Percentiles rank a stretch among this genome's conserved stretches.
These are phyloP conservation scores for Kobus ellipsiprymnus DNA, from an alignment of 2,113 vertebrate species.

Conservation along the genomic window DNA sequence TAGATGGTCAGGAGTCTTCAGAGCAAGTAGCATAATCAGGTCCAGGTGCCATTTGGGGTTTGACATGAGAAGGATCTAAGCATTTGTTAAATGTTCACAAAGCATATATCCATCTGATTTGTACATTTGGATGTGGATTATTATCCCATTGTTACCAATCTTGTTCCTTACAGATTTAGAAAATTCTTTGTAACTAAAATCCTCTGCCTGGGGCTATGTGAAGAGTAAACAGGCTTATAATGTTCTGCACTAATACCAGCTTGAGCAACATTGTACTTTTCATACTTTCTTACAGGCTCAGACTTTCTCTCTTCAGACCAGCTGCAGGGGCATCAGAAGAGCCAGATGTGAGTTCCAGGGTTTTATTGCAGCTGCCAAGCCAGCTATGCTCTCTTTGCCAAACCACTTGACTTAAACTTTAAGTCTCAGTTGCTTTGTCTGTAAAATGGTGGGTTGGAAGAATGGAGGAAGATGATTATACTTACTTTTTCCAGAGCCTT, in stretches of 20 bases:
- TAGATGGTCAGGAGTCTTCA: not conserved
- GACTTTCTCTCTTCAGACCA: not conserved
- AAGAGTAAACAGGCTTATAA: not conserved
- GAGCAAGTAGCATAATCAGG: not conserved
- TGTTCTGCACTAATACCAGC: not conserved
- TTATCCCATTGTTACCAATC: not conserved
- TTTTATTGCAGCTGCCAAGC: not conserved
- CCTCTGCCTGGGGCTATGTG: not conserved
- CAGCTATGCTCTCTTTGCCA: not conserved
- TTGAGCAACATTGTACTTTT: not conserved
- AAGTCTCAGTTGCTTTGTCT: not conserved
- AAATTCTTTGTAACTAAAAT: conserved; percentile 3
- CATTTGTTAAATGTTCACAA: not conserved
- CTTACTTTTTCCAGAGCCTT: not conserved
- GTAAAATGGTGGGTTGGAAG: not conserved
- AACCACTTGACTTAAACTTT: not conserved
- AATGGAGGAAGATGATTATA: not conserved
- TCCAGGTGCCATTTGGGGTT: not conserved
- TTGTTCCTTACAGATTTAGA: not conserved
- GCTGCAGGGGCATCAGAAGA: not conserved
- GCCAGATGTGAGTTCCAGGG: not conserved
- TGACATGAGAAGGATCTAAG: not conserved
- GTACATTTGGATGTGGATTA: not conserved
- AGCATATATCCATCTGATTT: not conserved
- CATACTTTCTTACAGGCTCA: not conserved